Base-by-base conservation (phyloP, 1,140 invertebrate species). In the Bradynema listronoti region DNA sequence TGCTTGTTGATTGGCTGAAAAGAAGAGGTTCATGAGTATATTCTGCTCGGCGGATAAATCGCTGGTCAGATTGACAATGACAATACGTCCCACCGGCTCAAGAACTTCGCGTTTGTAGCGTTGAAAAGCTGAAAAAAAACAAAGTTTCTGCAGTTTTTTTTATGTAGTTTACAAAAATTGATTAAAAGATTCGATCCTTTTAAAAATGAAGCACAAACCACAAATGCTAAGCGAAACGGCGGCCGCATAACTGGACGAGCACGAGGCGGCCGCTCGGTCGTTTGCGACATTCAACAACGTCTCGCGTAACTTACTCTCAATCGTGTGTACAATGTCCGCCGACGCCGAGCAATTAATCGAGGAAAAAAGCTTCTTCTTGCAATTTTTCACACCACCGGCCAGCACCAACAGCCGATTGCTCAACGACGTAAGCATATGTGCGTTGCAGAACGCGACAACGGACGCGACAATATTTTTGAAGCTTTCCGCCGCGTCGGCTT, bases 321-420 rank as follows among this genome's bases (percentile, higher is more conserved):
- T 39, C 22, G 55, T 29, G 30, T 47, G 24, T 1, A 41, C 55
- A 46, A 54, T 32, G 32, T 61, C 47, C 16, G 22, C 41, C 2
- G 36, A 30, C 1, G 45, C 11, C 3, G 43, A 36, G n/a, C 29
- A 16, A 9, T 62, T 22, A 1, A 29, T 24, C 7, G 47, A 46
- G n/a, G 34, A 22, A 41, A 66, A 63, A 5, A 65, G 43, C 24
- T 52, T 65, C 63, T 69, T 70, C n/a, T 72, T 64, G 22, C 25
- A 30, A 25, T 65, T 46, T 41, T 34, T 41, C 1, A 29, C 47
- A 9, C 56, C 64, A 16, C 39, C 51, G 16, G 64, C 64, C 4
- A 69, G 42, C 4, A 66, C 29, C 24, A 66, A 41, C 27, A 66
- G 56, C 16, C 65, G 32, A 36, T 66, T 66, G 14, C 54, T 59